Evolutionary conservation across 1,140 invertebrate genomes (phyloP).

Genomic region (silkworm (Bombyx mori)): ASM3026992v2 NC_085120.1:4043501-4044000

Average conservation of each 20-base stretch:
- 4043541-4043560: conserved; percentile 12
- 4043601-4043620: no score
- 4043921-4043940: no score
- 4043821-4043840: conserved; percentile 14
- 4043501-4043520: not conserved
- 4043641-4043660: not conserved
- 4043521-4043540: not conserved
- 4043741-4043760: conserved; percentile 11
- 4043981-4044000: no score
- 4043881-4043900: no score
- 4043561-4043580: conserved; percentile 11
- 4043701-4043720: conserved; percentile 1
- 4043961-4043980: no score
- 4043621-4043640: no score
- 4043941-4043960: no score
- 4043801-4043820: conserved; percentile 8
- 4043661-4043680: no score
- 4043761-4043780: conserved; percentile 5
- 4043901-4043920: no score
- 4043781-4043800: conserved; percentile 2
- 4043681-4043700: not conserved
- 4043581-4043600: conserved; percentile 12
- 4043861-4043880: conserved; percentile 10
- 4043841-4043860: conserved; percentile 14
- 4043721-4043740: conserved; percentile 15